phyloP scores from a whole-genome alignment of 2,888 invertebrate species.

The Disparrhopalites patrizii region DNA sequence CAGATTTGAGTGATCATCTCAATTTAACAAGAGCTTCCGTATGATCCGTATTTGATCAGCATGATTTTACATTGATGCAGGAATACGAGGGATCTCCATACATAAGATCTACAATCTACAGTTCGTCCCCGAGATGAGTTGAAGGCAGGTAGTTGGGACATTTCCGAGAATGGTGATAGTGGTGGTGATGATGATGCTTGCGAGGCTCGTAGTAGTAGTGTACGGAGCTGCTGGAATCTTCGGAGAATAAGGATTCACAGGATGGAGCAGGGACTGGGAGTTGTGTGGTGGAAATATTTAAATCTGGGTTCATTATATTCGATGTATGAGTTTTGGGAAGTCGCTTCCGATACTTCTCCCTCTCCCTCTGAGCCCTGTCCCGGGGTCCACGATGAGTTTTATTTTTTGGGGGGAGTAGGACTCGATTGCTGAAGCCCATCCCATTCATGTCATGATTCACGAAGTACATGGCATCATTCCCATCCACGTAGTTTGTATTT shows the following conservation, averaged over 20 bases:
- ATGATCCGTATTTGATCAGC: too few species aligned
- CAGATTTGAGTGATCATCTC: too few species aligned
- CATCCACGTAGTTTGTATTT: slow-evolving; percentile 12
- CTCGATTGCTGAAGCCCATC: slow-evolving; percentile 6
- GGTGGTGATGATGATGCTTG: slow-evolving; percentile 19
- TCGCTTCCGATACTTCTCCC: not conserved
- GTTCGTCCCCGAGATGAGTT: slow-evolving; percentile 6
- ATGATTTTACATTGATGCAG: too few species aligned
- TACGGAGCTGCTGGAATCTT: not conserved
- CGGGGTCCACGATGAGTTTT: not conserved
- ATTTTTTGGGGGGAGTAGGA: not conserved
- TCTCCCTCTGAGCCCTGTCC: not conserved
- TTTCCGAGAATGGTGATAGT: slow-evolving; percentile 11
- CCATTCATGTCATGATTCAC: slow-evolving; percentile 15
- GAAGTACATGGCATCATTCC: slow-evolving; percentile 16
- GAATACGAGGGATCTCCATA: too few species aligned
- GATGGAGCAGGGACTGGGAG: slow-evolving; percentile 24
- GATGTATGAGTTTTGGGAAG: not conserved
- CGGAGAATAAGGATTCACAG: slow-evolving; percentile 19
- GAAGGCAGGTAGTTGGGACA: slow-evolving; percentile 15
- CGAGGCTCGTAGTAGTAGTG: slow-evolving; percentile 16
- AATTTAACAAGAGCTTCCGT: too few species aligned
- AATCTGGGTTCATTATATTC: not conserved
- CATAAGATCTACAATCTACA: not conserved
- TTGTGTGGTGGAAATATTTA: not conserved